Evolutionary conservation across 2,888 invertebrate species (phyloP).

Genomic region (Drosophila pegasa): DNA sequence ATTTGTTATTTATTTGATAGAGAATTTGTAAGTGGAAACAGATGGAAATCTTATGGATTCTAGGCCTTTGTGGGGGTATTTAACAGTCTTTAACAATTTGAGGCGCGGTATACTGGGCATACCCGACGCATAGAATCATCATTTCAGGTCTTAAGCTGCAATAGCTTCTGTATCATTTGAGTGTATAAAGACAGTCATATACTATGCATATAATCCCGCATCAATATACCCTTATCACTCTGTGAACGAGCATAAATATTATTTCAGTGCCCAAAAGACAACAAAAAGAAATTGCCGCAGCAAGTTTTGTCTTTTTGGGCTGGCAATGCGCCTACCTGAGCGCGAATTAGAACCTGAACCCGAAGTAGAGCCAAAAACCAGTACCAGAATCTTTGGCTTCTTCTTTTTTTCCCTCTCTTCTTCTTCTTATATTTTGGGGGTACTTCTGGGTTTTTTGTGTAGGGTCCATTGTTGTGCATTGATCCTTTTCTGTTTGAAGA

Average conservation of each 20-base stretch:
- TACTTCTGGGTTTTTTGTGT: background rate
- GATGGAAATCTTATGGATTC: no score
- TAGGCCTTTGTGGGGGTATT: no score
- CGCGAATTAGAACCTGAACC: constrained; percentile 40
- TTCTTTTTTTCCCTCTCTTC: constrained; percentile 1
- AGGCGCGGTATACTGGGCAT: background rate
- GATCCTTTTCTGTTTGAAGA: constrained; percentile 63
- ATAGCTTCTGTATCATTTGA: background rate
- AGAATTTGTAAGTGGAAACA: no score
- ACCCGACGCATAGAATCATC: no score
- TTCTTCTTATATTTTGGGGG: constrained; percentile 1
- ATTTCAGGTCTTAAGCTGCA: no score
- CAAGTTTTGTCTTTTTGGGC: constrained; percentile 41
- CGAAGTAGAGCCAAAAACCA: constrained; percentile 26
- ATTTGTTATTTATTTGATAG: no score
- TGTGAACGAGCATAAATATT: constrained; percentile 1
- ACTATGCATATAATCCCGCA: background rate
- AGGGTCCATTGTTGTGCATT: constrained; percentile 29
- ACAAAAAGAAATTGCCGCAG: constrained; percentile 55
- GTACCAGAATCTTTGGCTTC: constrained; percentile 22
- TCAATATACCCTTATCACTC: background rate
- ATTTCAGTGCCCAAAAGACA: constrained; percentile 37
- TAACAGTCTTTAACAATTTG: background rate
- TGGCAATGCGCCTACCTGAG: constrained; percentile 43
- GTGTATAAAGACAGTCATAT: background rate